These are phyloP conservation scores for Strigops habroptila DNA, from an alignment of 2,113 vertebrate species.

Conservation along the genomic window DNA sequence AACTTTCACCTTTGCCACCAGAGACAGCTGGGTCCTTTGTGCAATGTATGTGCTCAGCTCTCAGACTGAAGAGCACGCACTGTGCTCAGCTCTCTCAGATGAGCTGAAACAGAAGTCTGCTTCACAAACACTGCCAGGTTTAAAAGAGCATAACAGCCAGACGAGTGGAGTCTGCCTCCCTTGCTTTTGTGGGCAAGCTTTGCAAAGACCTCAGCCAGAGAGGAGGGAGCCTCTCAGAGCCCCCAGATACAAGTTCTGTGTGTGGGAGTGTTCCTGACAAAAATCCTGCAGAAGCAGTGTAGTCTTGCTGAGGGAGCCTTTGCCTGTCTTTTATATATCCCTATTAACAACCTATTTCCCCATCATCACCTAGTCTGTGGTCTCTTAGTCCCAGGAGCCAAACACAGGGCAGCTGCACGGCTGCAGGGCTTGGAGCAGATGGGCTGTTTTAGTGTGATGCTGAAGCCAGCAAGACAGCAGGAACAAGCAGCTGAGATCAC, in stretches of 20 bases:
- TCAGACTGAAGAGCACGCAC: not conserved
- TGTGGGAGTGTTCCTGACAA: not conserved
- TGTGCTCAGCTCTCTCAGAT: not conserved
- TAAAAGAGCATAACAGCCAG: not conserved
- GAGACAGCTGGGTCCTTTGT: not conserved
- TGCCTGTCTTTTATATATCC: not conserved
- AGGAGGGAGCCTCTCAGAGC: not conserved
- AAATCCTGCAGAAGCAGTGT: not conserved
- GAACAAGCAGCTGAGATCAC: constrained; percentile 35
- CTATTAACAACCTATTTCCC: not conserved
- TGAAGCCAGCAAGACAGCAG: not conserved
- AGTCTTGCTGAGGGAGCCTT: not conserved
- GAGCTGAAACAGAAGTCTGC: not conserved
- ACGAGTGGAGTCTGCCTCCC: not conserved
- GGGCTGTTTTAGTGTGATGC: not conserved
- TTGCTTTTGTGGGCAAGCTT: not conserved
- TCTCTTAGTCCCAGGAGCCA: not conserved
- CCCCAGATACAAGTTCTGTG: not conserved
- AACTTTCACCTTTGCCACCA: constrained; percentile 37
- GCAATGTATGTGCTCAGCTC: not conserved
- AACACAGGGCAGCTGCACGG: not conserved
- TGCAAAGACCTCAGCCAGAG: not conserved
- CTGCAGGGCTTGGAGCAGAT: constrained; percentile 39
- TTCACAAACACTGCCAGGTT: not conserved
- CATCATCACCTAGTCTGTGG: not conserved